A percentile compares a stretch with the other conserved stretches of the same genome.
Conservation (phyloP, 2,888 invertebrate species). For the Tridacna gigas region DNA sequence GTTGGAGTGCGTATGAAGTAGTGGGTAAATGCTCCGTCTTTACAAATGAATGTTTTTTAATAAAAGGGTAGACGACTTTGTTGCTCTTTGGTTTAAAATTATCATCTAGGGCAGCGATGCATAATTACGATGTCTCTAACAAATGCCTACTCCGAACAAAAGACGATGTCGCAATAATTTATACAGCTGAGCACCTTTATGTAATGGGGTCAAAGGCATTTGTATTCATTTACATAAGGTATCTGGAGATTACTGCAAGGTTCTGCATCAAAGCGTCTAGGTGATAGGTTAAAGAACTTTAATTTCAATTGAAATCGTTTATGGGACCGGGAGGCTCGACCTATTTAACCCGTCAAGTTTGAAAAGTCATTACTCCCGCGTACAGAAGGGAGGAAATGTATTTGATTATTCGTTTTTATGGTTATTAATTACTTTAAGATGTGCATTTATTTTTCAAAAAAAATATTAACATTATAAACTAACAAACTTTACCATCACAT, state of each 20-base stretch:
- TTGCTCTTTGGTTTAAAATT: background rate
- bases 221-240: conserved; percentile 56
- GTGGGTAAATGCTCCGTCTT: no score
- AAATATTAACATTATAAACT: no score
- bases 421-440: conserved; percentile 14
- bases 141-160: conserved; percentile 52
- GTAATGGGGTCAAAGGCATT: conserved; percentile 49
- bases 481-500: no score
- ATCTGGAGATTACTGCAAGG: conserved; percentile 33
- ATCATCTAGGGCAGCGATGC: conserved; percentile 14
- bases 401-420: background rate
- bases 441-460: background rate
- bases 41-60: background rate
- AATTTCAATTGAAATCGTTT: background rate
- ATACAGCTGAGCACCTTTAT: conserved; percentile 53
- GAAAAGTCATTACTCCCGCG: background rate
- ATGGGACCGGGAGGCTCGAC: conserved; percentile 6
- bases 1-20: no score
- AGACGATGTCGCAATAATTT: conserved; percentile 47
- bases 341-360: conserved; percentile 24
- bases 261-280: conserved; percentile 25
- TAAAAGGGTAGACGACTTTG: background rate
- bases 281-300: conserved; percentile 19
- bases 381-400: background rate
- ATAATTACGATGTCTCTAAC: conserved; percentile 50